phyloP scores from a whole-genome alignment of 2,797 vertebrate species.

The Catharus ustulatus region DNA sequence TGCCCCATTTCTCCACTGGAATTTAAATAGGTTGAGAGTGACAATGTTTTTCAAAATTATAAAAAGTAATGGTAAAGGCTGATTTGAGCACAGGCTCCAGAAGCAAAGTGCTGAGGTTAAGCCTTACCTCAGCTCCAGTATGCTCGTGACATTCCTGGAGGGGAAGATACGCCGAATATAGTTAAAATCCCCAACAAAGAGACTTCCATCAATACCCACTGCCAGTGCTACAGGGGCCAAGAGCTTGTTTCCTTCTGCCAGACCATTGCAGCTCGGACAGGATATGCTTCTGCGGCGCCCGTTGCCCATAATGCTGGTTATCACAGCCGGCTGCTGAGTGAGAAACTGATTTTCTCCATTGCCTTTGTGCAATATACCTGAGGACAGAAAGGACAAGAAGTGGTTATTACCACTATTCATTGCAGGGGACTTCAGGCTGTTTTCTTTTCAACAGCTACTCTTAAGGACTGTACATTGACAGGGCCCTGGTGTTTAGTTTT shows the following conservation, averaged over 20 bases:
- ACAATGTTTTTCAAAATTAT: conserved; percentile 66
- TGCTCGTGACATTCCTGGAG: conserved; percentile 95
- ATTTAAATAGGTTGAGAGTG: conserved; percentile 54
- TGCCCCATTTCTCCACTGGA: conserved; percentile 73
- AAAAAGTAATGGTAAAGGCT: conserved; percentile 64
- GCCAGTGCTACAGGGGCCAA: conserved; percentile 95
- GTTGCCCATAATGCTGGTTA: conserved; percentile 97
- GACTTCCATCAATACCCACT: conserved; percentile 93
- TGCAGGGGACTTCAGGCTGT: neutral
- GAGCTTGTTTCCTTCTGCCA: conserved; percentile 97
- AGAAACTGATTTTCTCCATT: conserved; percentile 97
- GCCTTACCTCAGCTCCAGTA: conserved; percentile 93
- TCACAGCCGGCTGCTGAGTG: conserved; percentile 95
- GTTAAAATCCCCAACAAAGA: conserved; percentile 97
- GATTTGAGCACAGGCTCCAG: conserved; percentile 47
- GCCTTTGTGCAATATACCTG: conserved; percentile 98
- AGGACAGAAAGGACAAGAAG: neutral
- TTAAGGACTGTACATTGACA: neutral
- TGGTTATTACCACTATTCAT: neutral
- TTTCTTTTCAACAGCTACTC: neutral
- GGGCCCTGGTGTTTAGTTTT: neutral
- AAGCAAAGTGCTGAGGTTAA: neutral
- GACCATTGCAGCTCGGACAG: conserved; percentile 97
- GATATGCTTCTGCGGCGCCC: conserved; percentile 96
- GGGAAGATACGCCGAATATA: conserved; percentile 95